Conservation (phyloP, 2,113 vertebrate species). For the Sprattus sprattus region DNA sequence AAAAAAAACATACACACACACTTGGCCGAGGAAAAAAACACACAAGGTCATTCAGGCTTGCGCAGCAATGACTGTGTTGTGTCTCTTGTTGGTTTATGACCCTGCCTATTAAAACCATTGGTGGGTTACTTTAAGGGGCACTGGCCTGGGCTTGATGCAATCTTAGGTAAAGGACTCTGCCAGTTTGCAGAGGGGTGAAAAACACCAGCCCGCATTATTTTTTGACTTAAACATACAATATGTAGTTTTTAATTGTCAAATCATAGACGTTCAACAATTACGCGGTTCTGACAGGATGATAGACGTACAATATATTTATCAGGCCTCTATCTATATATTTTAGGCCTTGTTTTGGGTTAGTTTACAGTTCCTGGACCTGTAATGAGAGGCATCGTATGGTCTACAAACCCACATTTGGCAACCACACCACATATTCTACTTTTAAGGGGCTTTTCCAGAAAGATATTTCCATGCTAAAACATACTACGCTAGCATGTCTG, state of each 20-base stretch:
- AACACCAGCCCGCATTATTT: neutral
- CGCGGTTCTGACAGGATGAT: too few species aligned
- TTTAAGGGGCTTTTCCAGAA: neutral
- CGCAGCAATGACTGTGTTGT: slow-evolving; percentile 26
- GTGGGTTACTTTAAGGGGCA: slow-evolving; percentile 52
- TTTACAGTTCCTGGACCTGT: neutral
- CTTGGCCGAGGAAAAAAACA: neutral
- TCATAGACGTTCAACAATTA: too few species aligned
- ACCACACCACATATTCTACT: neutral
- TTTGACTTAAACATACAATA: too few species aligned
- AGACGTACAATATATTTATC: too few species aligned
- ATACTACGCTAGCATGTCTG: neutral
- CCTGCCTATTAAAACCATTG: slow-evolving; percentile 60
- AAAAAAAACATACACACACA: neutral
- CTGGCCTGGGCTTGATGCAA: neutral
- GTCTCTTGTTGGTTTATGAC: slow-evolving; percentile 56
- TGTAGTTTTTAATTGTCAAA: too few species aligned
- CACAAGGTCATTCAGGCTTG: neutral
- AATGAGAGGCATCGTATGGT: neutral
- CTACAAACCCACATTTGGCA: neutral
- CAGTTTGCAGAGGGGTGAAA: neutral
- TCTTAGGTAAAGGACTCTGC: neutral
- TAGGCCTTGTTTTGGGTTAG: neutral
- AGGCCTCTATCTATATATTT: too few species aligned
- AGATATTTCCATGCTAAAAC: neutral